phyloP scores from a whole-genome alignment of 2,888 invertebrate species.

The Camptogramma bilineatum region DNA sequence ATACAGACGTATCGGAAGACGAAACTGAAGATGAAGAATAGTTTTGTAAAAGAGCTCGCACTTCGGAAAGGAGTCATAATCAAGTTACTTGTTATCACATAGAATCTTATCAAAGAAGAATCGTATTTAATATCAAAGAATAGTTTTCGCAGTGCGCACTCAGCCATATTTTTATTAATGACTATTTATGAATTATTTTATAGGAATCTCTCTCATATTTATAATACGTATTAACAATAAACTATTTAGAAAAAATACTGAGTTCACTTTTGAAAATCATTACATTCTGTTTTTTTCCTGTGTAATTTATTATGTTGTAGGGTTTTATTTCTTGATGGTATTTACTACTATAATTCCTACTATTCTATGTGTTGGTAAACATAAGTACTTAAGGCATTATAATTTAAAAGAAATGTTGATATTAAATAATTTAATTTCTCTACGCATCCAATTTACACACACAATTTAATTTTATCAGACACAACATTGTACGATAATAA shows the following conservation, averaged over 20 bases:
- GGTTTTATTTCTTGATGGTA: too few relatives aligned
- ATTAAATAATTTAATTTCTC: conserved; percentile 19
- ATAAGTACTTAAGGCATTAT: neutral
- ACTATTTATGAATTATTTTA: neutral
- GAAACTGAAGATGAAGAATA: conserved; percentile 66
- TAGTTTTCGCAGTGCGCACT: conserved; percentile 13
- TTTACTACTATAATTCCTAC: neutral
- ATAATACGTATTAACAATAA: conserved; percentile 1
- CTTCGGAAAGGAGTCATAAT: conserved; percentile 5
- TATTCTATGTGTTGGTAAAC: neutral
- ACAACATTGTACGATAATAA: neutral
- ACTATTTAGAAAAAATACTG: neutral
- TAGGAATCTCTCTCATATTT: neutral
- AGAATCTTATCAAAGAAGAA: neutral
- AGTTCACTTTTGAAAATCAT: neutral
- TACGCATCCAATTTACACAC: conserved; percentile 7
- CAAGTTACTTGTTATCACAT: neutral
- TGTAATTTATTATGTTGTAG: neutral
- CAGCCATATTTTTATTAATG: neutral
- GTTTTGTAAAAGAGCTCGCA: neutral
- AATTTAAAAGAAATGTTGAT: conserved; percentile 1
- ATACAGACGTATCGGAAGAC: conserved; percentile 81
- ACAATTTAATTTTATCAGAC: neutral
- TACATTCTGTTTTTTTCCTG: neutral
- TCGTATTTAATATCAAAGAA: neutral